phyloP scores from a whole-genome alignment of 2,113 vertebrate species.

The Nesogale talazaci region DNA sequence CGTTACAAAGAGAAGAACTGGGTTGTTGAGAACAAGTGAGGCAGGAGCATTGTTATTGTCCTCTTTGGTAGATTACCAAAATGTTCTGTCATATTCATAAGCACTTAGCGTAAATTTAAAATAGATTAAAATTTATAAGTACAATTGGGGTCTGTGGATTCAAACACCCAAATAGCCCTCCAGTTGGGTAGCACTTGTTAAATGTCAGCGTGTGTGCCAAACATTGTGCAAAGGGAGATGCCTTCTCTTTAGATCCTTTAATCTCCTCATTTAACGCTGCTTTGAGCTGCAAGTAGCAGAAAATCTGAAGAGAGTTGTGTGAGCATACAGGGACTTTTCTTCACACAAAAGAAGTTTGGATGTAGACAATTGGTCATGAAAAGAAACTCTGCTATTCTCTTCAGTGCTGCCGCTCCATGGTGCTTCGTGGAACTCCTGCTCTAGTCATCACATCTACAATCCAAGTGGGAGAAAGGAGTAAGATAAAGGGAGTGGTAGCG shows the following conservation, averaged over 20 bases:
- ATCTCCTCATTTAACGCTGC: not conserved
- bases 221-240: too few relatives aligned
- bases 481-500: not conserved
- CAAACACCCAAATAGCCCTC: not conserved
- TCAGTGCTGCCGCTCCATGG: not conserved
- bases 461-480: too few relatives aligned
- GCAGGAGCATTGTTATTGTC: not conserved
- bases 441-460: not conserved
- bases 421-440: not conserved
- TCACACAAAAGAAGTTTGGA: not conserved
- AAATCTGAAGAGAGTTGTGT: not conserved
- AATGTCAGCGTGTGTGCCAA: not conserved
- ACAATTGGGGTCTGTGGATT: not conserved
- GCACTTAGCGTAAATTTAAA: not conserved
- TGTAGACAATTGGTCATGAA: not conserved
- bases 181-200: not conserved
- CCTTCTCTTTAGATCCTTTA: not conserved
- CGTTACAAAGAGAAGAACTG: not conserved
- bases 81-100: not conserved
- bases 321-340: not conserved
- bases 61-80: not conserved
- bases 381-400: not conserved
- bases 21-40: not conserved
- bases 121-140: not conserved
- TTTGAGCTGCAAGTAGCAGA: not conserved